These are phyloP conservation scores for Halichondria panicea DNA, from an alignment of 37 sponge, comb jelly and placozoan genomes.

Conservation along the genomic window DNA sequence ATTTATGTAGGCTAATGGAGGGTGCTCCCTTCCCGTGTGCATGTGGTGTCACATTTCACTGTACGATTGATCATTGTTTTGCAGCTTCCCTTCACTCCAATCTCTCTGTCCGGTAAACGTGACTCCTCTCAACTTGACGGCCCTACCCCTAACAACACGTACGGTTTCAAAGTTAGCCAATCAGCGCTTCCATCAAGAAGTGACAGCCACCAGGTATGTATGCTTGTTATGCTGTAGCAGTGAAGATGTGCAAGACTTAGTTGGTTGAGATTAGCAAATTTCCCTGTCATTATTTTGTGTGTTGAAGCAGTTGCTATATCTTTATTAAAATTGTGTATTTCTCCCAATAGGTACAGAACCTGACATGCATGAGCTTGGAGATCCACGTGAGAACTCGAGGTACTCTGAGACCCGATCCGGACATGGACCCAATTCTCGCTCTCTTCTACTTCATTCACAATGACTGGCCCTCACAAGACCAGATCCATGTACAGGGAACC, in stretches of 20 bases:
- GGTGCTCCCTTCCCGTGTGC: too few species aligned
- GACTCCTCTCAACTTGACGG: slow-evolving; percentile 74
- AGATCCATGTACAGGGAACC: neutral
- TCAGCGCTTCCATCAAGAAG: slow-evolving; percentile 10
- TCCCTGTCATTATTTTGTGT: too few species aligned
- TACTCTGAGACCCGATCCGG: slow-evolving; percentile 76
- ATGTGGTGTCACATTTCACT: too few species aligned
- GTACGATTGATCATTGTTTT: too few species aligned
- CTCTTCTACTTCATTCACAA: slow-evolving; percentile 76
- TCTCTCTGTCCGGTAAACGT: neutral
- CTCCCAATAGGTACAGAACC: slow-evolving; percentile 61
- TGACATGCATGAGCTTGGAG: slow-evolving; percentile 83
- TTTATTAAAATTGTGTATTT: too few species aligned
- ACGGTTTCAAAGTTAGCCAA: slow-evolving; percentile 75
- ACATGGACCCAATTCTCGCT: slow-evolving; percentile 76
- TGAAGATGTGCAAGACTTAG: too few species aligned
- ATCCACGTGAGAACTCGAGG: slow-evolving; percentile 70
- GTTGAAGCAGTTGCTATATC: too few species aligned
- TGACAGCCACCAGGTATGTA: too few species aligned
- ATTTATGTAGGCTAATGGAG: too few species aligned
- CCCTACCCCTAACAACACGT: slow-evolving; percentile 70
- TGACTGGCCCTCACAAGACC: slow-evolving; percentile 45
- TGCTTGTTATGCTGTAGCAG: too few species aligned
- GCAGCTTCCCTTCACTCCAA: slow-evolving; percentile 17
- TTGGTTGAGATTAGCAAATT: too few species aligned